Percentiles rank a stretch among this genome's conserved stretches.
phyloP scores from a whole-genome alignment of 2,888 invertebrate genomes.

The Auanema sp. region DNA sequence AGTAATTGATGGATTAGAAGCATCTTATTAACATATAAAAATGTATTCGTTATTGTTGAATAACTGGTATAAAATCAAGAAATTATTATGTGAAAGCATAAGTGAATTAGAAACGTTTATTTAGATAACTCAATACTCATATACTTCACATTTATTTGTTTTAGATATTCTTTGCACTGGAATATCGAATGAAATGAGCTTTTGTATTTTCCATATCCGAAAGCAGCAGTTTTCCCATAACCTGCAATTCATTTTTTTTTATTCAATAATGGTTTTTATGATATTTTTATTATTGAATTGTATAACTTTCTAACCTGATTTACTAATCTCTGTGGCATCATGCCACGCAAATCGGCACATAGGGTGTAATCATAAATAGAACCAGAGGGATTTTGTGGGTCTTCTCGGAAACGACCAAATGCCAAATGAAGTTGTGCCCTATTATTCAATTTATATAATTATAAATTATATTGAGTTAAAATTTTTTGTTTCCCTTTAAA shows the following conservation, averaged over 20 bases:
- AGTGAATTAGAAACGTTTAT: no score
- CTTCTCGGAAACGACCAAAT: slow-evolving; percentile 15
- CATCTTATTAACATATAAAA: no score
- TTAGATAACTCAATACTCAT: no score
- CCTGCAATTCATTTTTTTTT: slow-evolving; percentile 9
- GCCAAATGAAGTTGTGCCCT: slow-evolving; percentile 16
- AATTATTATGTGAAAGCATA: no score
- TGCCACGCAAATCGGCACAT: slow-evolving; percentile 18
- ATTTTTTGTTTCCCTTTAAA: no score
- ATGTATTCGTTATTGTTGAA: no score
- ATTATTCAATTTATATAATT: no score
- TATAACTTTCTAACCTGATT: slow-evolving; percentile 14
- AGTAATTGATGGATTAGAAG: no score
- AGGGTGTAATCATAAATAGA: slow-evolving; percentile 16
- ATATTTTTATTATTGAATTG: background rate
- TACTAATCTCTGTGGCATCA: slow-evolving; percentile 19
- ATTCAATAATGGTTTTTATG: background rate
- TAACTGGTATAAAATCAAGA: no score
- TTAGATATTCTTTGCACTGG: no score
- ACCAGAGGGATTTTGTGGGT: background rate
- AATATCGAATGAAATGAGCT: slow-evolving; percentile 2
- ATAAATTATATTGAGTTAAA: no score
- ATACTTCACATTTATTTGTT: no score
- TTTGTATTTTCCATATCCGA: slow-evolving; percentile 20
- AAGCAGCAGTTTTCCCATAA: slow-evolving; percentile 18